phyloP scores from a whole-genome alignment of 2,888 invertebrate genomes.

The Sisyra nigra region DNA sequence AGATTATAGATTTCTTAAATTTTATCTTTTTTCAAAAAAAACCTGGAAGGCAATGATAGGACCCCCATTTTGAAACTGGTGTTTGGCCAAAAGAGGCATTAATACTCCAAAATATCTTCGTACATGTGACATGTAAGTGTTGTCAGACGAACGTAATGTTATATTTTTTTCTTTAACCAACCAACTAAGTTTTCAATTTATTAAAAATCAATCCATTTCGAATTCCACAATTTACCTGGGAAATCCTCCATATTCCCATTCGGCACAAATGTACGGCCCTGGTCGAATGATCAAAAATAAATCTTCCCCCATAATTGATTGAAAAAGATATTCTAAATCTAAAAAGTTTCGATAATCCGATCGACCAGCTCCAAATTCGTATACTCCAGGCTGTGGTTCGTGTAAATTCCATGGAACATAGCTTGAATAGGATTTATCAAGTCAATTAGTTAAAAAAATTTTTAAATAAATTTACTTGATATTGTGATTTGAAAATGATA shows the following conservation, averaged over 20 bases:
- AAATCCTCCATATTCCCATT: constrained; percentile 48
- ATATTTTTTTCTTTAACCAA: constrained; percentile 32
- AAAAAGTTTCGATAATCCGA: constrained; percentile 49
- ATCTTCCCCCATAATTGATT: constrained; percentile 58
- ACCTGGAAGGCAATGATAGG: constrained; percentile 75
- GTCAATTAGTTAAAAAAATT: constrained; percentile 3
- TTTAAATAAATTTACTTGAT: too few relatives aligned
- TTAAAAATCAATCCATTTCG: too few relatives aligned
- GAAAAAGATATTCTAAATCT: constrained; percentile 48
- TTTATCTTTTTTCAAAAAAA: too few relatives aligned
- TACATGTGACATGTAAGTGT: constrained; percentile 28
- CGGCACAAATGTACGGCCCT: constrained; percentile 87
- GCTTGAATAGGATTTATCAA: too few relatives aligned
- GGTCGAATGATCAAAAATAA: constrained; percentile 66
- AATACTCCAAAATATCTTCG: constrained; percentile 32
- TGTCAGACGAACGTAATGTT: constrained; percentile 25
- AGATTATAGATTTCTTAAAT: constrained; percentile 22
- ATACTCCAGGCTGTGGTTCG: constrained; percentile 55
- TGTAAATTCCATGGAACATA: constrained; percentile 87
- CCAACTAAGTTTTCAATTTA: constrained; percentile 23
- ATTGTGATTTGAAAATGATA: too few relatives aligned
- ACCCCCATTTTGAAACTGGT: constrained; percentile 56
- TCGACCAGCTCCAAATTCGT: constrained; percentile 44
- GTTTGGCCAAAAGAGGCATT: constrained; percentile 30
- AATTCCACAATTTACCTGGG: too few relatives aligned